Conservation (phyloP, 2,113 vertebrate species). For the Sciurus niger region DNA sequence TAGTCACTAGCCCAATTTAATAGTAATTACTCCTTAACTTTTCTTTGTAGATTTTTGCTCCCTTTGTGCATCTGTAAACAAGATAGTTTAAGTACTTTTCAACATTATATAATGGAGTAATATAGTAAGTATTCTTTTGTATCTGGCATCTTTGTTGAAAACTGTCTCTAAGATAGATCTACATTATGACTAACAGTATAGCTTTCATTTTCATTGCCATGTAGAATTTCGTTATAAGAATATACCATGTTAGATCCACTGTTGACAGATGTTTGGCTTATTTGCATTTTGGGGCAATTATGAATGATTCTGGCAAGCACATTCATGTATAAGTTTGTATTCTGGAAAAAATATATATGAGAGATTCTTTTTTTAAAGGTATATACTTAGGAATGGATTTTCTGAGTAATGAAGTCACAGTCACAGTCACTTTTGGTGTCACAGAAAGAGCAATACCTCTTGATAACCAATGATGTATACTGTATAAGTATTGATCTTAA, state of each 20-base stretch:
- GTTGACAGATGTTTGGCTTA: background rate
- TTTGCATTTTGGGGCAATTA: slow-evolving; percentile 18
- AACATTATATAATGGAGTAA: background rate
- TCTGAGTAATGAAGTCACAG: slow-evolving; percentile 1
- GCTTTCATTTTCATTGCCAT: background rate
- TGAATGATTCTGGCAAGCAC: slow-evolving; percentile 6
- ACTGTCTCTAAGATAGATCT: background rate
- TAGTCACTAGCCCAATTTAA: background rate
- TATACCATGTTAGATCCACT: background rate
- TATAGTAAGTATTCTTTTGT: background rate
- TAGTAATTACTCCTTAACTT: background rate
- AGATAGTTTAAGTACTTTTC: slow-evolving; percentile 18
- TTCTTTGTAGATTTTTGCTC: background rate
- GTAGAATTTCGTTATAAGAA: slow-evolving; percentile 25
- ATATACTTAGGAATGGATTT: background rate
- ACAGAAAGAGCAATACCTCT: background rate
- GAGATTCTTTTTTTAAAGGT: background rate
- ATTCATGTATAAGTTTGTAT: background rate
- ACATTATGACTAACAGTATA: background rate
- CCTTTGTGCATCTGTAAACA: background rate
- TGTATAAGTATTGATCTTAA: background rate
- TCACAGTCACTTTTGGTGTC: slow-evolving; percentile 31
- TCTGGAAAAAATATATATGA: background rate
- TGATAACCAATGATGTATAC: background rate
- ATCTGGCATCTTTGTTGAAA: background rate